Evolutionary conservation across 2,797 vertebrate species (phyloP).

Genomic region (Prionace glauca): DNA sequence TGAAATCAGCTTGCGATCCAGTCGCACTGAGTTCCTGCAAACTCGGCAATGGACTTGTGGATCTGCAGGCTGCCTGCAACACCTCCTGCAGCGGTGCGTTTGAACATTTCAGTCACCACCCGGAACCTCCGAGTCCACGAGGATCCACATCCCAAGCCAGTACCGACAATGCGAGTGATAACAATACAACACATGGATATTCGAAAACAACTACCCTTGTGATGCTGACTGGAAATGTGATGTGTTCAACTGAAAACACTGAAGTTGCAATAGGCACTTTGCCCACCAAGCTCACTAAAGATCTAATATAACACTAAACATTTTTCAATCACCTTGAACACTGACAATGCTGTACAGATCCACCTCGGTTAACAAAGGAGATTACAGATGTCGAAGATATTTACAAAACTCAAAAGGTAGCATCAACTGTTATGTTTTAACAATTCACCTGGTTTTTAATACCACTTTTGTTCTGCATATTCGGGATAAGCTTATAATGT

Average conservation of each 20-base stretch:
- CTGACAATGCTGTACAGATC: not conserved
- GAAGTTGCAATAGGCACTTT: constrained; percentile 14
- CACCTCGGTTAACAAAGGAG: not conserved
- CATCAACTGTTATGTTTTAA: not conserved
- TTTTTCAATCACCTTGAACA: not conserved
- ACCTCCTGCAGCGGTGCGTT: constrained; percentile 52
- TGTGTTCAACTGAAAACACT: constrained; percentile 35
- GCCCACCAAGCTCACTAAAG: constrained; percentile 35
- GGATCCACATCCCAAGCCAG: rapidly evolving
- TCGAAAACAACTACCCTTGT: constrained; percentile 43
- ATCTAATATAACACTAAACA: constrained; percentile 45
- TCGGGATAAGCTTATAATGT: not conserved
- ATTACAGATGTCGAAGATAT: not conserved
- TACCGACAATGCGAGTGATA: not conserved
- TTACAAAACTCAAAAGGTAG: not conserved
- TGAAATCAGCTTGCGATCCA: constrained; percentile 48
- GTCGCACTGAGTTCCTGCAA: constrained; percentile 54
- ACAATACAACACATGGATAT: not conserved
- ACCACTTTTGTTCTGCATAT: not conserved
- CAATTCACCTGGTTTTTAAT: not conserved
- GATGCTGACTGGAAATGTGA: constrained; percentile 38
- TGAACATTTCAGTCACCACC: constrained; percentile 51
- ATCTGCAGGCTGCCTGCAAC: constrained; percentile 53
- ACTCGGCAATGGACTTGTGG: constrained; percentile 51
- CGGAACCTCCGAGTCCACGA: constrained; percentile 39